Evolutionary conservation across 2,797 vertebrate species (phyloP), one percentile per base, ranked within the genome.

Genomic region (Micrastur ruficollis): DNA sequence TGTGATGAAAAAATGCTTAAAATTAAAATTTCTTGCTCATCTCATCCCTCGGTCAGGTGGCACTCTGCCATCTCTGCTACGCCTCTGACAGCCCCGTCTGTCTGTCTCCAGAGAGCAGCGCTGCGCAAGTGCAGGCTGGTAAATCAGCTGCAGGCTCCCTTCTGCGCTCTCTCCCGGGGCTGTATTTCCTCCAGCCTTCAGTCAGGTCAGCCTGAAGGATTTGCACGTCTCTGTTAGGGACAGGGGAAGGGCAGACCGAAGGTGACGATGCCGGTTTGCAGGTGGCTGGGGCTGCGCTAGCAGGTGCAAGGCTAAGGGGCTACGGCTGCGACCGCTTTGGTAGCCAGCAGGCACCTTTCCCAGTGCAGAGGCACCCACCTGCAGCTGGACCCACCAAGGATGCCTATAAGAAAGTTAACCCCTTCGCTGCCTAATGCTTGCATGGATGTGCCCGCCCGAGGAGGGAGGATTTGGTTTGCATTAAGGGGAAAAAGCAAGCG

Each of bases 321-420:
- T 83, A 32, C 1, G 1, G 22, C 22, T 12, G 42, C 36, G 6
- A 3, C 11, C 2, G 0, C 26, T 53, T 49, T 0, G 9, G 73
- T 49, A 68, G 61, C 44, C 81, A 75, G 53, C 42, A n/a, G 66
- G 47, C 19, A 7, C 67, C 15, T 55, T 34, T 47, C 65, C 14
- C 22, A 14, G 59, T 6, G 29, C 74, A 82, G 61, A 27, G 70
- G 67, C 65, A 50, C 40, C 56, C 74, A 19, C 32, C 65, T 40
- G 42, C 78, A 82, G 70, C 81, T 59, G 84, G 19, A 56, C 22
- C 31, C 34, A 4, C 49, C 20, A 1, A 14, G 58, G 78, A 15
- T 7, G 62, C 59, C 49, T 5, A 0, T 0, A 25, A 7, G 14
- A 7, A 17, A 40, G 4, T 50, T 26, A 87, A 65, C 58, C 62